phyloP scores from a whole-genome alignment of 2,888 invertebrate species.

The Athalia rosae region DNA sequence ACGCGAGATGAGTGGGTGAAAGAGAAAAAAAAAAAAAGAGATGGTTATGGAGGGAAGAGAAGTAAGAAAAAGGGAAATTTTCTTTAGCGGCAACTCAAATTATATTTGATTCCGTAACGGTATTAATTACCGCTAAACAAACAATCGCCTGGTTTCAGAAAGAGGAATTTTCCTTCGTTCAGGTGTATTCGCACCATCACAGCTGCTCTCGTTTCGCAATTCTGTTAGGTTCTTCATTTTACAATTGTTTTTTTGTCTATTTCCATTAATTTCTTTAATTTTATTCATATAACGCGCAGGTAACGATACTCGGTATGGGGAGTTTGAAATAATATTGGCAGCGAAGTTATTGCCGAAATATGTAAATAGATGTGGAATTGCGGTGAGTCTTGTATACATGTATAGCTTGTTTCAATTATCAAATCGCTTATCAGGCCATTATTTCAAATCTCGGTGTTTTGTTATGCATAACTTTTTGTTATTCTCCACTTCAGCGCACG shows the following conservation, averaged over 20 bases:
- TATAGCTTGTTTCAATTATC: conserved; percentile 43
- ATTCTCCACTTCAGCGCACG: neutral
- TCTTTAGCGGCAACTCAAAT: conserved; percentile 13
- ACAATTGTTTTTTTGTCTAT: neutral
- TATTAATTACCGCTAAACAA: conserved; percentile 11
- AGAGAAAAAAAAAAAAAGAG: neutral
- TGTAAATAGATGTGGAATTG: conserved; percentile 46
- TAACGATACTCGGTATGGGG: no score
- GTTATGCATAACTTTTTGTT: conserved; percentile 23
- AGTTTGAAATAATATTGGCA: neutral
- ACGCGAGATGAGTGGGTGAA: no score
- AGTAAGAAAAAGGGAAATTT: no score
- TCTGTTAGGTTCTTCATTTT: neutral
- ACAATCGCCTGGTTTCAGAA: neutral
- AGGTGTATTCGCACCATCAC: neutral
- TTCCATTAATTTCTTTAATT: neutral
- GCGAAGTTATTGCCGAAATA: neutral
- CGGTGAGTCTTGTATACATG: conserved; percentile 49
- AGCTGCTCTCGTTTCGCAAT: neutral
- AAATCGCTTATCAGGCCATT: conserved; percentile 19
- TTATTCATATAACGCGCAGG: no score
- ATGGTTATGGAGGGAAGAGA: neutral
- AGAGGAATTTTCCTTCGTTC: neutral
- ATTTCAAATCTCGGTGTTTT: conserved; percentile 5
- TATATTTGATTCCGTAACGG: conserved; percentile 18